phyloP scores from a whole-genome alignment of 2,113 vertebrate species.

The Etheostoma spectabile region DNA sequence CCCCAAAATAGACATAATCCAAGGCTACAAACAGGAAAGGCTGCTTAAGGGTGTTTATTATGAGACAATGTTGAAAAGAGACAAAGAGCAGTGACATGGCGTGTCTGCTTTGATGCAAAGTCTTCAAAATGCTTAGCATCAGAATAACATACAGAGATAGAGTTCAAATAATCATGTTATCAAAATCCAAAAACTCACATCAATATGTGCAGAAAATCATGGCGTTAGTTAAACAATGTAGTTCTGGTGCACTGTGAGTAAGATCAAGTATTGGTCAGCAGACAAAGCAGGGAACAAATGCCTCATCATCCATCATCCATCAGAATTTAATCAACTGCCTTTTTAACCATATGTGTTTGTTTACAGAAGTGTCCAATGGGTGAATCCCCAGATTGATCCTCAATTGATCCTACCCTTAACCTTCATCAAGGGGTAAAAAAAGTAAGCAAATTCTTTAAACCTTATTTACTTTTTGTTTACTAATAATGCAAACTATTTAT shows the following conservation, averaged over 20 bases:
- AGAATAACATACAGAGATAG: neutral
- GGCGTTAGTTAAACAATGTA: neutral
- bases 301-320: constrained; percentile 18
- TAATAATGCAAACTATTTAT: too few species aligned
- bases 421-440: neutral
- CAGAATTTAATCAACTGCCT: neutral
- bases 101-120: constrained; percentile 32
- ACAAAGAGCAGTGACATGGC: neutral
- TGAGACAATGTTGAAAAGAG: neutral
- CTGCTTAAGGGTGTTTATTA: constrained; percentile 29
- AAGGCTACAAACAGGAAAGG: constrained; percentile 30
- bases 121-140: neutral
- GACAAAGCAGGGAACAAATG: constrained; percentile 10
- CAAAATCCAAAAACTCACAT: neutral
- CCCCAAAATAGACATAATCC: constrained; percentile 41
- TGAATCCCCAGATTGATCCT: constrained; percentile 14
- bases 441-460: too few species aligned
- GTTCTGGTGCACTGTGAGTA: neutral
- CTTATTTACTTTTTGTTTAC: too few species aligned
- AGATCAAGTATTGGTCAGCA: constrained; percentile 4
- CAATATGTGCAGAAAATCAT: neutral
- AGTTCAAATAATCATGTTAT: neutral
- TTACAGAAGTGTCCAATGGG: constrained; percentile 4
- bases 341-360: constrained; percentile 16
- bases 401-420: constrained; percentile 1